Conservation (phyloP, 2,888 invertebrate genomes). For the Augochlorella aurata region DNA sequence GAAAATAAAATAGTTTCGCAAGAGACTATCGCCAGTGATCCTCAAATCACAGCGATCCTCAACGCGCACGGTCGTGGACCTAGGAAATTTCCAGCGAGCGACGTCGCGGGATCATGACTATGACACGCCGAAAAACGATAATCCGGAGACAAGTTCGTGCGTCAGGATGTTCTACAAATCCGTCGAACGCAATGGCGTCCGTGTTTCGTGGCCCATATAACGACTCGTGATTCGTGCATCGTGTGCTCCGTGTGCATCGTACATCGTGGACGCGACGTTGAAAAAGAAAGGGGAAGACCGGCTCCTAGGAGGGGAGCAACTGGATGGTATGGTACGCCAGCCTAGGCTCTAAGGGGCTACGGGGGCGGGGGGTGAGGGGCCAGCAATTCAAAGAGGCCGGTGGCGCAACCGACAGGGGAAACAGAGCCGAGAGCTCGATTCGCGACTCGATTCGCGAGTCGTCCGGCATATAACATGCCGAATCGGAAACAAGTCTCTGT, state of each 20-base stretch:
- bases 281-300: conserved; percentile 34
- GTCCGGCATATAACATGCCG: background rate
- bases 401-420: conserved; percentile 17
- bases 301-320: background rate
- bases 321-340: background rate
- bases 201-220: conserved; percentile 73
- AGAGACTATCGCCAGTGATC: conserved; percentile 26
- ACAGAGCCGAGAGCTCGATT: background rate
- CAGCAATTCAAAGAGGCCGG: conserved; percentile 37
- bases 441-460: background rate
- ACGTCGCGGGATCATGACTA: too few relatives aligned
- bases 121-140: background rate
- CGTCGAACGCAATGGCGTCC: conserved; percentile 58
- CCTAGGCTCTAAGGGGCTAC: background rate
- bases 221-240: conserved; percentile 33
- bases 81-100: background rate
- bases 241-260: conserved; percentile 1
- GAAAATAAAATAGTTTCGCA: conserved; percentile 8
- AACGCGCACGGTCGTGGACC: background rate
- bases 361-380: conserved; percentile 2
- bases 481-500: too few relatives aligned
- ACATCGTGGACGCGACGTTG: conserved; percentile 40
- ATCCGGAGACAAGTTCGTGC: background rate
- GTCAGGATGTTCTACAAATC: background rate
- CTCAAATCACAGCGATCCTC: background rate